A percentile compares a stretch with the other conserved stretches of the same genome.
Conservation (phyloP, 2,797 vertebrate genomes). For the Sebastes glaucus region DNA sequence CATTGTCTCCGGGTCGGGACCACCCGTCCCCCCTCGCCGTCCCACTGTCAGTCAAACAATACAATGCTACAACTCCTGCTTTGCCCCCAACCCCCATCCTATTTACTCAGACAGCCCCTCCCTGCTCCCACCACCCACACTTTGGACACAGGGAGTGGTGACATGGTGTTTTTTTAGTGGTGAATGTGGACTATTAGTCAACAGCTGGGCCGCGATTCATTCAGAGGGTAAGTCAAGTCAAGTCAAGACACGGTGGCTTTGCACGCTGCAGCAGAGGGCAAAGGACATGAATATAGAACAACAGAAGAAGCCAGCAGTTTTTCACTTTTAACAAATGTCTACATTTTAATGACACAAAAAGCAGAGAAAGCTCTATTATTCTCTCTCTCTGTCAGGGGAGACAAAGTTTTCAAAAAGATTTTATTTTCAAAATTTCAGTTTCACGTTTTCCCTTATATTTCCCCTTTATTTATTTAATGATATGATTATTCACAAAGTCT, state of each 20-base stretch:
- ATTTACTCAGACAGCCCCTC: constrained; percentile 56
- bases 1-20: constrained; percentile 64
- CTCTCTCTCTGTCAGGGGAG: neutral
- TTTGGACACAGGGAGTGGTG: constrained; percentile 68
- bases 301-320: neutral
- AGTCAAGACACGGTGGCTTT: constrained; percentile 55
- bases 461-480: neutral
- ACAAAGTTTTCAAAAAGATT: neutral
- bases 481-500: neutral
- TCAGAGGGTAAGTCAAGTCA: constrained; percentile 47
- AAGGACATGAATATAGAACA: constrained; percentile 8
- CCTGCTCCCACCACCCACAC: constrained; percentile 57
- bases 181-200: constrained; percentile 73
- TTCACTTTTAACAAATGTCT: neutral
- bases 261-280: constrained; percentile 9
- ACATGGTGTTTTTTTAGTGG: constrained; percentile 61
- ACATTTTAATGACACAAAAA: neutral
- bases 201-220: constrained; percentile 62
- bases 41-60: constrained; percentile 72
- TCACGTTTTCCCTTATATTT: neutral
- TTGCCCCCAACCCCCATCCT: constrained; percentile 47
- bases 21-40: constrained; percentile 63
- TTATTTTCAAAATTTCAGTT: neutral
- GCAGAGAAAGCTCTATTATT: neutral
- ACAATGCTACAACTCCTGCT: constrained; percentile 55